Evolutionary conservation across 92 coral and sea anemone genomes (phyloP).

Genomic region (Phenganax marumi): DNA sequence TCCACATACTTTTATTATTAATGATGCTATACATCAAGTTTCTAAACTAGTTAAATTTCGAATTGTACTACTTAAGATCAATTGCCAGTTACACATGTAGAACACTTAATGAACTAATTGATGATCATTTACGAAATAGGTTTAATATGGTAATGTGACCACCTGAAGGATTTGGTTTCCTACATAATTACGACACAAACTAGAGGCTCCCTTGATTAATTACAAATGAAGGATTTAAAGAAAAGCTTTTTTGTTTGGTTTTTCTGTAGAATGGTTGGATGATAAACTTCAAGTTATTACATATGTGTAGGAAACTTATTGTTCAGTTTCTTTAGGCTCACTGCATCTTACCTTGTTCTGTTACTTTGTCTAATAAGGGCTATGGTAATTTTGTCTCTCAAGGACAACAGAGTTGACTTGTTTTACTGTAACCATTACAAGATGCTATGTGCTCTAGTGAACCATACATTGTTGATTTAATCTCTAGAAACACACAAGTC

Average conservation of each 20-base stretch:
- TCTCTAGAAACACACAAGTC: slow-evolving; percentile 2
- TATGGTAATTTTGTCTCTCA: background rate
- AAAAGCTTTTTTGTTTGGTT: no score
- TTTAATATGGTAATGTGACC: background rate
- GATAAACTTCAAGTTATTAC: no score
- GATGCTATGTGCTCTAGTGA: background rate
- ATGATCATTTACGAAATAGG: background rate
- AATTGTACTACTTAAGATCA: no score
- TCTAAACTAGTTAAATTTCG: no score
- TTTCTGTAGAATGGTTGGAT: no score
- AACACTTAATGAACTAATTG: no score
- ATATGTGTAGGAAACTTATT: no score
- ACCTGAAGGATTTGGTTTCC: background rate
- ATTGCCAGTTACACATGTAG: no score
- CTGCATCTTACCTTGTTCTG: background rate
- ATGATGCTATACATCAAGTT: no score
- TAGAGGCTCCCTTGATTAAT: background rate
- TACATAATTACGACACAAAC: background rate
- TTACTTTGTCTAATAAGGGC: background rate
- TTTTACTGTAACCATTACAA: background rate
- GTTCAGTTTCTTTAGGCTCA: background rate
- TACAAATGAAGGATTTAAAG: background rate
- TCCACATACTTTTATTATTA: no score
- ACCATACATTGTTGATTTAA: background rate
- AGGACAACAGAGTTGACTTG: background rate